Percentiles rank a stretch among this genome's conserved stretches.
Conservation (phyloP, 2,888 invertebrate genomes). For the Trichogramma evanescens region DNA sequence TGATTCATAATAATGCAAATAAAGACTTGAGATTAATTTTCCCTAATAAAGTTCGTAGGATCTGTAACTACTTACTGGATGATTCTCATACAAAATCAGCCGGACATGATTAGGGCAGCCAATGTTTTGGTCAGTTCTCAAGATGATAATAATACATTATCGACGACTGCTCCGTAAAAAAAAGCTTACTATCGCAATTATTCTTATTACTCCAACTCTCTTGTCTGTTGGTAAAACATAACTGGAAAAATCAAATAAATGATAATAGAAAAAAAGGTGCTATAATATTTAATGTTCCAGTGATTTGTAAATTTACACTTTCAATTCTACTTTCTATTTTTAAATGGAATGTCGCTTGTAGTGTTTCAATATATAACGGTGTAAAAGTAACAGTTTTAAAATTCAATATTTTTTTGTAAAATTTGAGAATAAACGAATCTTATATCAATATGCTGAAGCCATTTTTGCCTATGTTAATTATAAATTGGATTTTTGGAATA, state of each 20-base stretch:
- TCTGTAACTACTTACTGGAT: slow-evolving; percentile 23
- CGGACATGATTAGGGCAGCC: slow-evolving; percentile 2
- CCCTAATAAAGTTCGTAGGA: slow-evolving; percentile 17
- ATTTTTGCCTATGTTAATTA: slow-evolving; percentile 12
- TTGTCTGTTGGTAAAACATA: too few relatives aligned
- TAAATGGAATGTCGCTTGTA: too few relatives aligned
- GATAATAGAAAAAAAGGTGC: too few relatives aligned
- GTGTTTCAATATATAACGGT: too few relatives aligned
- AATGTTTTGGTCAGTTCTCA: not conserved
- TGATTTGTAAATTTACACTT: too few relatives aligned
- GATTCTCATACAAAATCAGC: slow-evolving; percentile 23
- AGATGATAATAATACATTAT: not conserved
- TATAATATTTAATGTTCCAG: too few relatives aligned
- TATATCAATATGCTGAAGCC: slow-evolving; percentile 2
- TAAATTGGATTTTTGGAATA: slow-evolving; percentile 21
- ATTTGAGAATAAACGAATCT: too few relatives aligned
- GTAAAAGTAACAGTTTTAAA: too few relatives aligned
- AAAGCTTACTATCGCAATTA: not conserved
- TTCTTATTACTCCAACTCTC: not conserved
- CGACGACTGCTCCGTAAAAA: not conserved
- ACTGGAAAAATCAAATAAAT: too few relatives aligned
- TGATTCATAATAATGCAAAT: not conserved
- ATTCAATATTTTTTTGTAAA: too few relatives aligned
- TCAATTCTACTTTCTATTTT: too few relatives aligned
- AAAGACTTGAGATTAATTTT: not conserved